Conservation (phyloP, 2,113 vertebrate genomes). For the Pteruthius melanotis region DNA sequence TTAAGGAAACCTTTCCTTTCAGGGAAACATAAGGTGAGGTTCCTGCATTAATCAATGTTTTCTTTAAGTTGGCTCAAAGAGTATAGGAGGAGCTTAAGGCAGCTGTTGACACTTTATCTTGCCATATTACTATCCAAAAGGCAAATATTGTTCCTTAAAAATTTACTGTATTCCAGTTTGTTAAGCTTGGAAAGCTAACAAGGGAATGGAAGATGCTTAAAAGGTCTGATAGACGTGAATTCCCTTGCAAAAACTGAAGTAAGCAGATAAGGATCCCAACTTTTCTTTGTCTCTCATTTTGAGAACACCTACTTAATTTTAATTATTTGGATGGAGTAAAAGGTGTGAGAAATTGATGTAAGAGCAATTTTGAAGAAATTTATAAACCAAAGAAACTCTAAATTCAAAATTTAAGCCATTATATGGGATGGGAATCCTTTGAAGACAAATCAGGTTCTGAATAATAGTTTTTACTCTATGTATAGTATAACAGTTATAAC, state of each 20-base stretch:
- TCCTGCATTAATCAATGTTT: background rate
- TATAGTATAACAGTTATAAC: background rate
- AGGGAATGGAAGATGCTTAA: background rate
- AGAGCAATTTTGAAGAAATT: background rate
- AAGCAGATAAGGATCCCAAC: background rate
- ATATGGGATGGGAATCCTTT: background rate
- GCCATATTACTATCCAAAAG: background rate
- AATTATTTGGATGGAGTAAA: background rate
- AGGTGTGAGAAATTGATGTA: background rate
- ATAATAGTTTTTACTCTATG: background rate
- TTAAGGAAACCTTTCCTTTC: background rate
- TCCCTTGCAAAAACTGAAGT: background rate
- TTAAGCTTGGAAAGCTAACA: background rate
- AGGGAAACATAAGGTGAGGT: background rate
- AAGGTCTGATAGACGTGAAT: background rate
- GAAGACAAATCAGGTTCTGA: background rate
- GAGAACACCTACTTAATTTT: background rate
- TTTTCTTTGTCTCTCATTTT: background rate
- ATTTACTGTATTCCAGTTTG: background rate
- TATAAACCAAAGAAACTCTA: background rate
- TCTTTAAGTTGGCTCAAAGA: background rate
- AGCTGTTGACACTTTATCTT: background rate
- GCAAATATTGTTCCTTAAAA: background rate
- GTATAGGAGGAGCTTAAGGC: background rate
- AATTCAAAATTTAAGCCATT: background rate